Percentiles rank a stretch among this genome's conserved stretches.
phyloP scores from a whole-genome alignment of 2,888 invertebrate species.

The Chromoteleia sp. region DNA sequence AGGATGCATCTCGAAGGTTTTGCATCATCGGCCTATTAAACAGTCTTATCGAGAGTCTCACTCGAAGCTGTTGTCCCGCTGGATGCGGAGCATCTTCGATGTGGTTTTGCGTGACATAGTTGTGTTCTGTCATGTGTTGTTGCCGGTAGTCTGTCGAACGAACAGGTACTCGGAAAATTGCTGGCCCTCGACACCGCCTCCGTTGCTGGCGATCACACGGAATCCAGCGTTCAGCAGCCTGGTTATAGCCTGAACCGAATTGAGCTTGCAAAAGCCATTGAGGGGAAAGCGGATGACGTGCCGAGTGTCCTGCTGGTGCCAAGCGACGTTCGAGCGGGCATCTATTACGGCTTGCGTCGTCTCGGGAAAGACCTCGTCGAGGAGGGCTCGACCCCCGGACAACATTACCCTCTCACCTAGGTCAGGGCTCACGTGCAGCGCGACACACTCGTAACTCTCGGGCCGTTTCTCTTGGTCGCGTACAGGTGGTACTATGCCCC shows the following conservation, averaged over 20 bases:
- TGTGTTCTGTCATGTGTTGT: slow-evolving; percentile 78
- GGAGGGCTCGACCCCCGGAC: slow-evolving; percentile 91
- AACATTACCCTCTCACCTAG: slow-evolving; percentile 93
- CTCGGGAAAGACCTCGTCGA: slow-evolving; percentile 91
- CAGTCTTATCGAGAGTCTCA: slow-evolving; percentile 71
- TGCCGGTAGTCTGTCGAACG: slow-evolving; percentile 86
- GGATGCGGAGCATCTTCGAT: slow-evolving; percentile 67
- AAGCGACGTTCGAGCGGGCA: slow-evolving; percentile 91
- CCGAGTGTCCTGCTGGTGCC: slow-evolving; percentile 92
- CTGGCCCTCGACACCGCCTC: slow-evolving; percentile 94
- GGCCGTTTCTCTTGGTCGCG: slow-evolving; percentile 72
- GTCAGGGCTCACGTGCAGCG: slow-evolving; percentile 92
- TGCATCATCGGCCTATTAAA: slow-evolving; percentile 36
- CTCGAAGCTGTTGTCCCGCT: slow-evolving; percentile 73
- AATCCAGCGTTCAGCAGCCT: slow-evolving; percentile 92
- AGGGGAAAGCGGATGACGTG: slow-evolving; percentile 94
- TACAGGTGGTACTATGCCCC: slow-evolving; percentile 72
- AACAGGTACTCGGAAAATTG: slow-evolving; percentile 96
- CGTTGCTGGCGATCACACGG: slow-evolving; percentile 92
- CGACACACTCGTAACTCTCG: slow-evolving; percentile 90
- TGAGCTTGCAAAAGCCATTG: slow-evolving; percentile 95
- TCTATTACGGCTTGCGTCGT: slow-evolving; percentile 93
- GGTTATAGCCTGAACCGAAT: slow-evolving; percentile 94
- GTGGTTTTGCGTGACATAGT: slow-evolving; percentile 71
- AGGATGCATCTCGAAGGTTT: slow-evolving; percentile 22